These are phyloP conservation scores for Hemibagrus guttatus DNA, from an alignment of 2,797 vertebrate species.

Conservation along the genomic window DNA sequence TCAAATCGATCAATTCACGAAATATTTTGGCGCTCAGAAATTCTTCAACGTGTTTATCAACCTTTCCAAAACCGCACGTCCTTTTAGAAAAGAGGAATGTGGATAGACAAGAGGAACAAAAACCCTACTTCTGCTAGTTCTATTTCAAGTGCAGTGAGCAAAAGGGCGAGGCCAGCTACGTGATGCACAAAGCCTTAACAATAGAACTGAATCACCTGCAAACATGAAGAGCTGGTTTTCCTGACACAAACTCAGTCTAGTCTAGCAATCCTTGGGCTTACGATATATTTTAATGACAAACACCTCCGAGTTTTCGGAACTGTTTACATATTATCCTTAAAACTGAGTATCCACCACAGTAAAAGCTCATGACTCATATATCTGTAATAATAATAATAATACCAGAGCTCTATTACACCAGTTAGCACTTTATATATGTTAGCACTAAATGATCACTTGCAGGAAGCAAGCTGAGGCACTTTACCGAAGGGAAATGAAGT, in stretches of 20 bases:
- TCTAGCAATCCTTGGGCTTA: too few relatives aligned
- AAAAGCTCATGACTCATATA: neutral
- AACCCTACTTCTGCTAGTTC: neutral
- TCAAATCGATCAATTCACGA: too few relatives aligned
- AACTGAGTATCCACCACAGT: neutral
- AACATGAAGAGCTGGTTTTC: constrained; percentile 30
- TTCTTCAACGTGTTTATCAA: neutral
- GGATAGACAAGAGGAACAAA: constrained; percentile 45
- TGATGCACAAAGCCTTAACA: constrained; percentile 20
- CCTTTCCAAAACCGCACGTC: too few relatives aligned
- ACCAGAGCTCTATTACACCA: too few relatives aligned
- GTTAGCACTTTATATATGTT: neutral
- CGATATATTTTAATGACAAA: neutral
- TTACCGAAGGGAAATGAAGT: constrained; percentile 44
- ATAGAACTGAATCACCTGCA: constrained; percentile 1
- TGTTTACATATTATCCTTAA: too few relatives aligned
- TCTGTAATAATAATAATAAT: too few relatives aligned
- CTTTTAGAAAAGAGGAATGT: constrained; percentile 29
- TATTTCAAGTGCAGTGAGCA: constrained; percentile 21
- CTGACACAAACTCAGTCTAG: neutral
- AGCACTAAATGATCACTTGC: neutral
- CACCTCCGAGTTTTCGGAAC: too few relatives aligned
- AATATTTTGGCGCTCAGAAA: neutral
- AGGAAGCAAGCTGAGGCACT: constrained; percentile 39
- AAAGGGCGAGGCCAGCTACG: constrained; percentile 36